phyloP scores from a whole-genome alignment of 2,113 vertebrate species.

The Tachycineta bicolor region DNA sequence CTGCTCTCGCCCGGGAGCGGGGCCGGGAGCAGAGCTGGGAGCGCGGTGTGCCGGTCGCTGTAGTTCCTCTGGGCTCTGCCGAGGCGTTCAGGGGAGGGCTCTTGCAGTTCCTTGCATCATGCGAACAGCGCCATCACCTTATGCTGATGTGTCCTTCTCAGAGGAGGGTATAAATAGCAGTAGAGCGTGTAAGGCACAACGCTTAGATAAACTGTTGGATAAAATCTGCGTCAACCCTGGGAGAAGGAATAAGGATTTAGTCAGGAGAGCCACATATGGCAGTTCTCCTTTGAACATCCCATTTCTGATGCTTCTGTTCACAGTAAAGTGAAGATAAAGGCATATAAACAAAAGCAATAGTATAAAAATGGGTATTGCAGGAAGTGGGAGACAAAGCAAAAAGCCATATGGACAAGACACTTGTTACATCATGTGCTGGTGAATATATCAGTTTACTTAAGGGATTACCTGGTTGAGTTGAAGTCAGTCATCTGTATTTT shows the following conservation, averaged over 20 bases:
- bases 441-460: background rate
- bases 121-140: background rate
- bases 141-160: background rate
- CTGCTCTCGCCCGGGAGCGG: background rate
- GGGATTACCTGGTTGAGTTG: background rate
- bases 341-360: background rate
- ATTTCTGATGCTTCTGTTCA: background rate
- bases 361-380: background rate
- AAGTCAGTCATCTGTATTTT: background rate
- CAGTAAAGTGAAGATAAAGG: background rate
- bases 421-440: background rate
- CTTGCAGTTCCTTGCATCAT: constrained; percentile 15
- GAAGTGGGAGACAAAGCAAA: background rate
- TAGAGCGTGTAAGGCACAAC: background rate
- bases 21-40: background rate
- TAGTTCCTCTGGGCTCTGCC: background rate
- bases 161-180: background rate
- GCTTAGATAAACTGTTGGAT: background rate
- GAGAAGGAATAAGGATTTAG: background rate
- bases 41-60: accelerated
- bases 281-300: background rate
- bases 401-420: background rate
- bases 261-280: background rate
- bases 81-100: background rate
- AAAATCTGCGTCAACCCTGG: background rate